Percentiles rank a stretch among this genome's conserved stretches.
Evolutionary conservation across 1,140 invertebrate species (phyloP).

Genomic region (Chionoecetes opilio): DNA sequence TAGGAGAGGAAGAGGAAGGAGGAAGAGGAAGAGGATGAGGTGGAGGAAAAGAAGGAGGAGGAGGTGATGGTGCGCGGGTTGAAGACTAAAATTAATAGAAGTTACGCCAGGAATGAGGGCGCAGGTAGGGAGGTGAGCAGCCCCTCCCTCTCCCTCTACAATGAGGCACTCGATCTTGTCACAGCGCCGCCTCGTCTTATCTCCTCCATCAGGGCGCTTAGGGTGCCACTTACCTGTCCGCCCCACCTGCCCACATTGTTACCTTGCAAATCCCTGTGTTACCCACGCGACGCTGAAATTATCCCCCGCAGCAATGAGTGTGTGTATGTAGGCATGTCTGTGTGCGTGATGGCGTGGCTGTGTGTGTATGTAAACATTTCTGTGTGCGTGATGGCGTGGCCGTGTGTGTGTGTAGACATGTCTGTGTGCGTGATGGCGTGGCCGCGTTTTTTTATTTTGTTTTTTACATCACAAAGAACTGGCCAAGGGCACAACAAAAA

Average conservation of each 20-base stretch:
- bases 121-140: neutral
- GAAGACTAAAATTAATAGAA: neutral
- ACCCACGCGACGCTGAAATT: neutral
- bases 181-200: neutral
- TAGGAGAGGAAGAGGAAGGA: too few species aligned
- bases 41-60: too few species aligned
- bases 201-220: neutral
- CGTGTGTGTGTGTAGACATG: too few species aligned
- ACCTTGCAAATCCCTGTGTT: constrained; percentile 17
- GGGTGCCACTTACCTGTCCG: constrained; percentile 2
- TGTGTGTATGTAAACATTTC: neutral
- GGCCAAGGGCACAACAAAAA: too few species aligned
- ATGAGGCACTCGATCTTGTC: constrained; percentile 7
- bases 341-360: too few species aligned
- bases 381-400: too few species aligned
- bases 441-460: too few species aligned
- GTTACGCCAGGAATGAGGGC: neutral
- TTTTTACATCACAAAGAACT: too few species aligned
- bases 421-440: too few species aligned
- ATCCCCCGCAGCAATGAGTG: neutral
- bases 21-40: too few species aligned
- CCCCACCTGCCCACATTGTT: neutral
- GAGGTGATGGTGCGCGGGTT: too few species aligned
- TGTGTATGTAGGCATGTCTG: too few species aligned
- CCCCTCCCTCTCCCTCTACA: neutral